Evolutionary conservation across 1,140 invertebrate genomes (phyloP).

Genomic region (Apis laboriosa): DNA sequence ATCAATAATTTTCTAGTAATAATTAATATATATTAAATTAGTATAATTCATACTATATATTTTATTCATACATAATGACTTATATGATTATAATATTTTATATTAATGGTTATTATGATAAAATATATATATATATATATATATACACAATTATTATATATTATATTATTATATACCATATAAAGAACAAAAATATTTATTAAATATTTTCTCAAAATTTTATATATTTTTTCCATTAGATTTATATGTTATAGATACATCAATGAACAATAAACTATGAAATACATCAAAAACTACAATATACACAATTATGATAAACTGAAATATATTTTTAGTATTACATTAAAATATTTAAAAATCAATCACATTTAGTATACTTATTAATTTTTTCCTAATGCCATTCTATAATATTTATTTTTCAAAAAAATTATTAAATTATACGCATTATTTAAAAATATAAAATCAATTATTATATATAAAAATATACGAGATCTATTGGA

Average conservation of each 20-base stretch:
- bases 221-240: slow-evolving; percentile 19
- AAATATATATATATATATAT: slow-evolving; percentile 37
- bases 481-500: neutral
- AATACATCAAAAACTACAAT: slow-evolving; percentile 4
- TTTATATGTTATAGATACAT: slow-evolving; percentile 25
- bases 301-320: neutral
- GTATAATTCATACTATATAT: slow-evolving; percentile 14
- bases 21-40: slow-evolving; percentile 24
- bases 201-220: slow-evolving; percentile 40
- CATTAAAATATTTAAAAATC: slow-evolving; percentile 3
- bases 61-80: slow-evolving; percentile 10
- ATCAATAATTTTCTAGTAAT: slow-evolving; percentile 4
- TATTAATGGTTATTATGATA: slow-evolving; percentile 35
- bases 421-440: slow-evolving; percentile 7
- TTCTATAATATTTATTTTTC: neutral
- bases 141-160: slow-evolving; percentile 4
- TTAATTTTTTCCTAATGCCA: neutral
- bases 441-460: slow-evolving; percentile 3
- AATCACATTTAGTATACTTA: neutral
- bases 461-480: neutral
- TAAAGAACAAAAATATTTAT: slow-evolving; percentile 45
- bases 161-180: neutral
- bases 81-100: slow-evolving; percentile 32
- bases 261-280: slow-evolving; percentile 9
- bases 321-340: neutral